Conservation (phyloP, 2,888 invertebrate genomes). For the Acheta domesticus region DNA sequence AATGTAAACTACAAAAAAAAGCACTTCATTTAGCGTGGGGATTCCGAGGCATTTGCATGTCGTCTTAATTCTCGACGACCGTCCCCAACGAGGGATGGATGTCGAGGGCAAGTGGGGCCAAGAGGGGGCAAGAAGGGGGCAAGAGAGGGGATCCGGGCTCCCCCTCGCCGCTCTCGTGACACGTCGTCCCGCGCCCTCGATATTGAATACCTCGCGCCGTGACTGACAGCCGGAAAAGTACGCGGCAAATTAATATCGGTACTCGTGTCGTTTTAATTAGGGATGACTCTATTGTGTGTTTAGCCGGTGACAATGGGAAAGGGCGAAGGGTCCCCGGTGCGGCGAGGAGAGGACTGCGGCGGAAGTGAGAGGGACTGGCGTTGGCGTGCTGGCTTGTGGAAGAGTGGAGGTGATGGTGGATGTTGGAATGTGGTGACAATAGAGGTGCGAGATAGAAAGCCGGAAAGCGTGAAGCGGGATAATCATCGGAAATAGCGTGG, state of each 20-base stretch:
- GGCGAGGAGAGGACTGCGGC: neutral
- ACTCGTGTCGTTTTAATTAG: constrained; percentile 18
- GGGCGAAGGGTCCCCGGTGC: neutral
- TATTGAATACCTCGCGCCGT: neutral
- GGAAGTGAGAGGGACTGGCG: neutral
- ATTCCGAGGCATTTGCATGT: no score
- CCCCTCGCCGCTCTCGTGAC: neutral
- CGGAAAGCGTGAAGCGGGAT: neutral
- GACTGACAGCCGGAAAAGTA: constrained; percentile 6
- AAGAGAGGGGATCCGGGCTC: neutral
- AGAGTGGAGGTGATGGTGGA: neutral
- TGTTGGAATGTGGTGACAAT: no score
- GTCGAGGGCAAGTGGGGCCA: no score
- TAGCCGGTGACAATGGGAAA: neutral
- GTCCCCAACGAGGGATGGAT: no score
- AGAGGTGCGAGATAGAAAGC: no score
- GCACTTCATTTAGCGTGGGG: no score
- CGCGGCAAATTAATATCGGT: constrained; percentile 8
- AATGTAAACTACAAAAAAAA: no score
- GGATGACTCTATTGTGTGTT: constrained; percentile 7
- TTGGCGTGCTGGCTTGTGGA: neutral
- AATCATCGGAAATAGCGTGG: neutral
- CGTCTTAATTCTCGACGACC: no score
- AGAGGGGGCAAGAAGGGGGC: neutral
- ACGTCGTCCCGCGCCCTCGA: neutral